A percentile compares a stretch with the other conserved stretches of the same genome.
These are phyloP conservation scores for Fabriciana adippe DNA, from an alignment of 2,888 invertebrate species.

Conservation along the genomic window DNA sequence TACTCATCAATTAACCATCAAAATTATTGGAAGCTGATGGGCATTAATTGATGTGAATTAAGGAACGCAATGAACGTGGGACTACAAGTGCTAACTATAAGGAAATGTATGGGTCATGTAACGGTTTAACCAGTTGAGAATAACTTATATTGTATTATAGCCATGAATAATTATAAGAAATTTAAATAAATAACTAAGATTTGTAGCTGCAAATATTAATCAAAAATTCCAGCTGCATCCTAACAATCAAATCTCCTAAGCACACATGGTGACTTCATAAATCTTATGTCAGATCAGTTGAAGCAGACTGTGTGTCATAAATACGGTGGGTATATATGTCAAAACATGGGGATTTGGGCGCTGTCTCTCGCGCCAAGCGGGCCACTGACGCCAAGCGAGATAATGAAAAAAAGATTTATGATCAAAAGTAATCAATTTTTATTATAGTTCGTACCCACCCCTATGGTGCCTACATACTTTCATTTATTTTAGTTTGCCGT, in stretches of 20 bases:
- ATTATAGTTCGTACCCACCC: conserved; percentile 69
- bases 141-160: background rate
- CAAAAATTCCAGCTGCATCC: conserved; percentile 54
- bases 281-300: conserved; percentile 70
- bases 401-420: conserved; percentile 82
- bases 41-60: conserved; percentile 59
- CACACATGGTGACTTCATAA: conserved; percentile 79
- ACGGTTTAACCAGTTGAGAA: conserved; percentile 1
- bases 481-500: conserved; percentile 51
- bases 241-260: conserved; percentile 68
- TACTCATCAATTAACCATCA: conserved; percentile 27
- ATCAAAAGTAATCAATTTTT: conserved; percentile 79
- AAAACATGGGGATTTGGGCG: conserved; percentile 78
- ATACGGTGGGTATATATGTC: conserved; percentile 75
- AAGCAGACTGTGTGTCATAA: conserved; percentile 72
- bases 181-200: background rate
- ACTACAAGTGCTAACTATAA: conserved; percentile 26
- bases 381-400: conserved; percentile 61
- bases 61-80: conserved; percentile 53
- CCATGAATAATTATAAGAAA: background rate
- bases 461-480: conserved; percentile 51
- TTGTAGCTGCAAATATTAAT: conserved; percentile 6
- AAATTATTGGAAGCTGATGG: conserved; percentile 36
- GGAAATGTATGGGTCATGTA: conserved; percentile 4
- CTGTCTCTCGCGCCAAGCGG: conserved; percentile 55